Evolutionary conservation across 2,888 invertebrate species (phyloP).

Genomic region (Chrysina gloriosa): DNA sequence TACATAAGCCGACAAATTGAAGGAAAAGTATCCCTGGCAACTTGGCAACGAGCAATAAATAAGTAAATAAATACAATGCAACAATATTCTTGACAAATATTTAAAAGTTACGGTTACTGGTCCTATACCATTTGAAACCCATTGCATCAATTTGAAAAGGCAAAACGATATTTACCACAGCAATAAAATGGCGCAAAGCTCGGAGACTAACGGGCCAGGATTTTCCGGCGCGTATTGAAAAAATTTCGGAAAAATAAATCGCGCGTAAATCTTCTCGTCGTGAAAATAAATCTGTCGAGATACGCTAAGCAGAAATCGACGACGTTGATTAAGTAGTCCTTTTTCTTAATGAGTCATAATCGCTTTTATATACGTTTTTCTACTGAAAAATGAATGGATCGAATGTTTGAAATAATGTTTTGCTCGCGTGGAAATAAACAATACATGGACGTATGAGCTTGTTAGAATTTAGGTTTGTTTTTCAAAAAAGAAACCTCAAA

Average conservation of each 20-base stretch:
- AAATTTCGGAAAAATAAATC: constrained; percentile 13
- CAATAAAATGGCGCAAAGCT: constrained; percentile 1
- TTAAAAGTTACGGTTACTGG: too few relatives aligned
- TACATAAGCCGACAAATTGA: too few relatives aligned
- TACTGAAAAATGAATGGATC: neutral
- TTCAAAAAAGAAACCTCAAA: too few relatives aligned
- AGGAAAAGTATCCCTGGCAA: too few relatives aligned
- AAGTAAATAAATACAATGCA: too few relatives aligned
- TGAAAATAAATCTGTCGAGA: constrained; percentile 19
- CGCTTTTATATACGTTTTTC: neutral
- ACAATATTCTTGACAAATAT: too few relatives aligned
- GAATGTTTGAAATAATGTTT: too few relatives aligned
- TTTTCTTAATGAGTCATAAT: constrained; percentile 14
- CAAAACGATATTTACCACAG: neutral
- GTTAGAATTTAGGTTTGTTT: too few relatives aligned
- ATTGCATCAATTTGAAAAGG: neutral
- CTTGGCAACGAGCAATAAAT: too few relatives aligned
- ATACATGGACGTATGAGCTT: too few relatives aligned
- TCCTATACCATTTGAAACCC: neutral
- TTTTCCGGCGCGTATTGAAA: neutral
- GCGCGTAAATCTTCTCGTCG: constrained; percentile 1
- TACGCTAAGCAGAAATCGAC: constrained; percentile 14
- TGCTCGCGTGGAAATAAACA: too few relatives aligned
- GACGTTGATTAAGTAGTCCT: constrained; percentile 6
- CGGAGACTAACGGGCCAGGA: neutral